Evolutionary conservation across 2,888 invertebrate species (phyloP), one percentile per base, ranked within the genome.

Genomic region (Clistopyga incitator): DNA sequence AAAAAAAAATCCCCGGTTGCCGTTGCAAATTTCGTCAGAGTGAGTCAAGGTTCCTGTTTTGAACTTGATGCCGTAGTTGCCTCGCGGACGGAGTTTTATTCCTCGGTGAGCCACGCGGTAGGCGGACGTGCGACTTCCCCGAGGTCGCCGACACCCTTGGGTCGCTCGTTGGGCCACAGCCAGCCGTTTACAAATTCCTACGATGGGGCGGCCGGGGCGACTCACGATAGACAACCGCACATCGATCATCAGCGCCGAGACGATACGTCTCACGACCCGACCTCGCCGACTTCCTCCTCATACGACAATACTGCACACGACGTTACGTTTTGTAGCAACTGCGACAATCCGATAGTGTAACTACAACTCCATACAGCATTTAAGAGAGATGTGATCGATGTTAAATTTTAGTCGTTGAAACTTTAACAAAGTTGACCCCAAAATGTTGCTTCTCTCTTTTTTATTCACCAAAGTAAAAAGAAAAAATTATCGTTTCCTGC

Each of bases 311-410:
- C 67, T 42, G 68, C 76, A 54, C 94, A 94, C 94, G 93, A 95
- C 91, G 94, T 95, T 88, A 95, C 95, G 82, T 94, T 95, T 93
- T 98, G 98, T 95, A 95, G 96, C 92, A 97, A 97, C 92, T 98
- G 98, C 95, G 97, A 97, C 94, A 95, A 96, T 94, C 95, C 96
- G 92, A 97, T 98, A 94, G 96, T 97, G 98, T 98, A 96, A 97
- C 96, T 96, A 94, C 6, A 15, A 94, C 6, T 20, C 18, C 47
- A 6, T 38, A 20, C 34, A 34, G 38, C 70, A 29, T 59, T 59
- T 56, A 20, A n/a, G 50, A 52, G 18, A n/a, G 50, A 20, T 20
- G 20, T 54, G 3, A 23, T 25, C 6, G 15, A 25, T 59, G 6
- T 54, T 18, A 29, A 59, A 25, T 29, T 23, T 25, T 59, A 29